Conservation (phyloP, 1,140 invertebrate genomes). For the Polypedilum vanderplanki region DNA sequence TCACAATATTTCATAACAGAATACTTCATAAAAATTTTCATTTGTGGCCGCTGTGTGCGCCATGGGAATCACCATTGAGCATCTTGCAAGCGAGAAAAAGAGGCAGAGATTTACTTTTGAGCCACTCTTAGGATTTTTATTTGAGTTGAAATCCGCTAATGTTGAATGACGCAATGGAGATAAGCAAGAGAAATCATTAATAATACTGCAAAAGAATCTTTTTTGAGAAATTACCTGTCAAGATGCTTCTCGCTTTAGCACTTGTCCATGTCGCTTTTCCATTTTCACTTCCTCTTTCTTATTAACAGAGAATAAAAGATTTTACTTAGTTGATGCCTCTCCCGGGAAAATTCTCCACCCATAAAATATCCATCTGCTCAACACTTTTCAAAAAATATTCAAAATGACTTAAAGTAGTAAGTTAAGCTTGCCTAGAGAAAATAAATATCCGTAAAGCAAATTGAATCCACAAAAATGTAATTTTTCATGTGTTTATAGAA, state of each 20-base stretch:
- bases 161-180: constrained; percentile 1
- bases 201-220: neutral
- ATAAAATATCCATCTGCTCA: too few relatives aligned
- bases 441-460: too few relatives aligned
- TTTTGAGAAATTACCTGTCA: constrained; percentile 28
- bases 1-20: neutral
- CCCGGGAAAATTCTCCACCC: too few relatives aligned
- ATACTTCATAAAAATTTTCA: too few relatives aligned
- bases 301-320: too few relatives aligned
- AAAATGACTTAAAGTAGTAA: neutral
- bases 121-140: constrained; percentile 1
- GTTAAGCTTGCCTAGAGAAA: too few relatives aligned
- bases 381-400: neutral
- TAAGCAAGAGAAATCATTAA: constrained; percentile 24
- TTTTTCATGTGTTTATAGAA: too few relatives aligned
- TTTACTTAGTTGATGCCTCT: too few relatives aligned
- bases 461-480: too few relatives aligned
- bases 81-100: neutral
- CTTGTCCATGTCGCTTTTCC: neutral
- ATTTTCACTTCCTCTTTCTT: neutral
- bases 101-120: neutral
- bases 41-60: neutral
- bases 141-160: constrained; percentile 12
- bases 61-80: constrained; percentile 8
- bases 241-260: neutral